Conservation (phyloP, 2,113 vertebrate genomes). For the Arenaria interpres region DNA sequence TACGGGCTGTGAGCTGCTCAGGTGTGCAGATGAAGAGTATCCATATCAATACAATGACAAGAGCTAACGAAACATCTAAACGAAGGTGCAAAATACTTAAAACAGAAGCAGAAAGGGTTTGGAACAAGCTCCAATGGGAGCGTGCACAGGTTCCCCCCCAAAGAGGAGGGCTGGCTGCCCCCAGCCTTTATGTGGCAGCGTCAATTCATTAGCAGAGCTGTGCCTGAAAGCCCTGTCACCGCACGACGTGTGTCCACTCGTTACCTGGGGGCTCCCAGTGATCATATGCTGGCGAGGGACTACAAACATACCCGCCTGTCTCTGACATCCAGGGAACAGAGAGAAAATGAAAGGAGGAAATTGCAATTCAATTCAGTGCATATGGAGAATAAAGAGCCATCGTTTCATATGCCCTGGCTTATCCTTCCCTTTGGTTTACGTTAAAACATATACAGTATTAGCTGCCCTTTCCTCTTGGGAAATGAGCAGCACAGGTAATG, state of each 20-base stretch:
- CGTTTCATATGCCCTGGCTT: constrained; percentile 30
- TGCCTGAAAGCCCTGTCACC: neutral
- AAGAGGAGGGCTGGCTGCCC: neutral
- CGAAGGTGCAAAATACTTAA: neutral
- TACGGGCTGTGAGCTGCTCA: neutral
- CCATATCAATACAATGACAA: neutral
- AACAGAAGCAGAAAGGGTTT: neutral
- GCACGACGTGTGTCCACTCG: constrained; percentile 21
- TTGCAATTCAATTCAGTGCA: constrained; percentile 51
- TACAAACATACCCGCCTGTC: constrained; percentile 9
- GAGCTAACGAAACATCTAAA: neutral
- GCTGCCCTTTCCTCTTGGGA: constrained; percentile 42
- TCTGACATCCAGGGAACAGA: neutral
- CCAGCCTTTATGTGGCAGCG: neutral
- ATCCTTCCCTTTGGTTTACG: constrained; percentile 49
- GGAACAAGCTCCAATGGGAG: neutral
- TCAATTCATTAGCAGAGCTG: constrained; percentile 40
- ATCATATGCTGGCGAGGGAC: neutral
- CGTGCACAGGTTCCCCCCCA: neutral
- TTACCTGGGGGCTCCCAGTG: neutral
- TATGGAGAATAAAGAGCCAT: constrained; percentile 35
- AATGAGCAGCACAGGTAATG: constrained; percentile 49
- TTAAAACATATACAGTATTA: constrained; percentile 42
- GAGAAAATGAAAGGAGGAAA: constrained; percentile 49
- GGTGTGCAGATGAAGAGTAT: neutral